Base-by-base conservation (phyloP, 2,797 vertebrate species). In the Emys orbicularis region DNA sequence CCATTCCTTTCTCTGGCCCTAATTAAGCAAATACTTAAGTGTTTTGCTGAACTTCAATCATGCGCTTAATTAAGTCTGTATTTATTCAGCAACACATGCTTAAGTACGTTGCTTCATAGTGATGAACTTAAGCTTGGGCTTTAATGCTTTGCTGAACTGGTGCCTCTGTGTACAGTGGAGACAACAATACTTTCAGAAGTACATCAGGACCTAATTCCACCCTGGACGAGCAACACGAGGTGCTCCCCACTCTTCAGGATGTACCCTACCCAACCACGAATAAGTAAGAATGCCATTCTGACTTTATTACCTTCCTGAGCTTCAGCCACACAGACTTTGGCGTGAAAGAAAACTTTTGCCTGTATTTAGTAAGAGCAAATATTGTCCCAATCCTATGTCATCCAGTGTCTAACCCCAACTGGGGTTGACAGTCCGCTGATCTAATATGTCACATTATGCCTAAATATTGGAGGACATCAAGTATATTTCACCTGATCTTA, bases 401-500 rank as follows among this genome's bases (percentile, higher is more conserved):
- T 47, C 52, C 59, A 83, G 49, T 53, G 59, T 61, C 37, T 83
- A 68, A 88, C 49, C n/a, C 61, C 61, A 68, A 37, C n/a, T 21
- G 9, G 5, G 65, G 16, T 37, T 68, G 65, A 68, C 18, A 68
- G 37, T 37, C 65, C 21, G 23, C 34, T 79, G 47, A 88, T 74
- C 15, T 29, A 65, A 41, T 4, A 65, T 12, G 89, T 25, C 6
- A 72, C 68, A 61, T 37, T 31, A 79, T 37, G 49, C 65, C 50
- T 76, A 86, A 91, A 79, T 82, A 34, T 0, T 79, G 54, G 68
- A 83, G 79, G 83, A 59, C 21, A 87, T 57, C 4, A 79, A 56
- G 52, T 49, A 10, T 15, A 49, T 86, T 94, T 57, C 84, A 16
- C 8, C 56, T 92, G 91, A 11, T 37, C 88, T 76, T 93, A 23